phyloP scores from a whole-genome alignment of 1,140 invertebrate species.

The Dinothrombium tinctorium region DNA sequence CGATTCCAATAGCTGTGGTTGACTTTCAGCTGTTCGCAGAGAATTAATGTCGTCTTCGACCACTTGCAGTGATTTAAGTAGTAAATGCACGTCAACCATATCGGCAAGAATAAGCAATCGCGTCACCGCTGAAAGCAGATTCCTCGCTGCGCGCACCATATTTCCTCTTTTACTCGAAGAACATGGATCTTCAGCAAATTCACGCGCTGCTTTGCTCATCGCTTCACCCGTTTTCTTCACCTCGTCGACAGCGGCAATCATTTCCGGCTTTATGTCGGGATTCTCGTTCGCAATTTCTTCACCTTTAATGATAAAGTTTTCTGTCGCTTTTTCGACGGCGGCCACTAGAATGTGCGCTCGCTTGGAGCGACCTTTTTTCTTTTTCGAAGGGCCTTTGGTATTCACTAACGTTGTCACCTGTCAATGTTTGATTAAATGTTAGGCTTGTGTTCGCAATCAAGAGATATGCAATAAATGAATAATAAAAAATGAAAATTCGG shows the following conservation, averaged over 20 bases:
- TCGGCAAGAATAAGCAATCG: slow-evolving; percentile 80
- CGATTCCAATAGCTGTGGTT: slow-evolving; percentile 70
- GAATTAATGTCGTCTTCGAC: slow-evolving; percentile 85
- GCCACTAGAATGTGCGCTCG: slow-evolving; percentile 80
- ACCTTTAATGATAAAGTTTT: slow-evolving; percentile 83
- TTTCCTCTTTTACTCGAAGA: slow-evolving; percentile 72
- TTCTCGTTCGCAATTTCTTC: slow-evolving; percentile 92
- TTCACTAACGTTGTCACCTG: slow-evolving; percentile 79
- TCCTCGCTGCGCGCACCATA: slow-evolving; percentile 81
- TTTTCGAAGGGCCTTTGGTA: slow-evolving; percentile 83
- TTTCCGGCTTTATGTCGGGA: slow-evolving; percentile 84
- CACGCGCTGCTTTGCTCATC: slow-evolving; percentile 68
- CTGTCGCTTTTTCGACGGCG: slow-evolving; percentile 83
- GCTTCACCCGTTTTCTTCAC: slow-evolving; percentile 69
- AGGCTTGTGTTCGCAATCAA: slow-evolving; percentile 2
- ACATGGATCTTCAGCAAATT: slow-evolving; percentile 92
- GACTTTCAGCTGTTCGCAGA: slow-evolving; percentile 49
- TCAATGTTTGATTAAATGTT: neutral
- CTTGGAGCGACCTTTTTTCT: slow-evolving; percentile 91
- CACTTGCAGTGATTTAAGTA: slow-evolving; percentile 67
- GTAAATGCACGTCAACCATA: slow-evolving; percentile 88
- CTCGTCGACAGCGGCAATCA: slow-evolving; percentile 83
- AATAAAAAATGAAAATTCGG: neutral
- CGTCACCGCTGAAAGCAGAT: slow-evolving; percentile 75
- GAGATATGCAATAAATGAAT: neutral